Evolutionary conservation across 2,888 invertebrate genomes (phyloP).

Genomic region (Conus canariensis): DNA sequence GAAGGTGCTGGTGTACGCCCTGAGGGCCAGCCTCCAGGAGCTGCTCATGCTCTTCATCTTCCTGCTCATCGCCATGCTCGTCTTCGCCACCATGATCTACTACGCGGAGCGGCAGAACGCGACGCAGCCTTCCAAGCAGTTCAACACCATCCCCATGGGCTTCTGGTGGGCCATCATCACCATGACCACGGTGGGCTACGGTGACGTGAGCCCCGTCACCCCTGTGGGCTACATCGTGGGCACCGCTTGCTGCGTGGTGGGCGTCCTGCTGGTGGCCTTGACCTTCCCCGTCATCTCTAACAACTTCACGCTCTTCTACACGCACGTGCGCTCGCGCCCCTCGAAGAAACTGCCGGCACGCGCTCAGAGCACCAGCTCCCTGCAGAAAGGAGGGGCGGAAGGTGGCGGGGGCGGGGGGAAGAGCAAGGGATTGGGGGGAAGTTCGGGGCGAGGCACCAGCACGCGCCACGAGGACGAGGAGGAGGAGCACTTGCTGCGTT

Average conservation of each 20-base stretch:
- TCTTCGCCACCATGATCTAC: constrained; percentile 77
- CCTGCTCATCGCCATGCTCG: constrained; percentile 77
- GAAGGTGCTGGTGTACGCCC: constrained; percentile 78
- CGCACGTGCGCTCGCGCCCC: constrained; percentile 73
- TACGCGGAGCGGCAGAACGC: constrained; percentile 75
- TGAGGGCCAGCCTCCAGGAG: constrained; percentile 79
- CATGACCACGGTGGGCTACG: constrained; percentile 78
- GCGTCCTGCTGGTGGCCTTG: constrained; percentile 75
- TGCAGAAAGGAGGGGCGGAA: not conserved
- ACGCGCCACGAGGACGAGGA: constrained; percentile 22
- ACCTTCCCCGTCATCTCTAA: constrained; percentile 78
- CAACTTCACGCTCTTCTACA: constrained; percentile 77
- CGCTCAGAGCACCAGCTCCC: not conserved
- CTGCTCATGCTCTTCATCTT: constrained; percentile 77
- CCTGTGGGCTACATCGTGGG: constrained; percentile 75
- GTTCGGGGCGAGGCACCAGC: not conserved
- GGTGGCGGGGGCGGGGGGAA: not conserved
- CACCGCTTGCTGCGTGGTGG: constrained; percentile 73
- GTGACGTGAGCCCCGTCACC: constrained; percentile 73
- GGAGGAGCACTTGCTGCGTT: constrained; percentile 33
- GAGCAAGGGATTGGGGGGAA: not conserved
- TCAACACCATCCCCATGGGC: constrained; percentile 77
- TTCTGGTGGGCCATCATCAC: constrained; percentile 80
- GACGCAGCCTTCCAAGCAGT: constrained; percentile 63
- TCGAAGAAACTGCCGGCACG: constrained; percentile 16